Percentiles rank a stretch among this genome's conserved stretches.
These are phyloP conservation scores for Tribolium freemani DNA, from an alignment of 2,888 invertebrate species.

Conservation along the genomic window DNA sequence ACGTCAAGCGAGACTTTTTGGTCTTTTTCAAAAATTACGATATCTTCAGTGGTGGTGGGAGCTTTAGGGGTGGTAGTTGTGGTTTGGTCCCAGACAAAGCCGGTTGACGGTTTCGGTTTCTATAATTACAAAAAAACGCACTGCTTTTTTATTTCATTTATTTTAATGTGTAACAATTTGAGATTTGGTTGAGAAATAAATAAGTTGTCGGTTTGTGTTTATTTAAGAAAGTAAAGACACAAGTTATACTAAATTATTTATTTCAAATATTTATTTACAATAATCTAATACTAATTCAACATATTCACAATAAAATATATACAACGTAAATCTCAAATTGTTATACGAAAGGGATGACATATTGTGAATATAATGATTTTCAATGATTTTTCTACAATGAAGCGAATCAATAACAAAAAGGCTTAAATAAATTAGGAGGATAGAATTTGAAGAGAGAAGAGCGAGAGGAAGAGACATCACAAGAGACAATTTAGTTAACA, in stretches of 20 bases:
- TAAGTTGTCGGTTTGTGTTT: constrained; percentile 11
- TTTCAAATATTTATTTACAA: constrained; percentile 40
- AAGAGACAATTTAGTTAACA: constrained; percentile 28
- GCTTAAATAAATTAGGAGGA: constrained; percentile 26
- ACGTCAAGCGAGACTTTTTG: constrained; percentile 78
- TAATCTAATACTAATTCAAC: constrained; percentile 41
- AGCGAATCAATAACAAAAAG: constrained; percentile 14
- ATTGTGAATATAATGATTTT: constrained; percentile 35
- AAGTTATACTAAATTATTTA: constrained; percentile 36
- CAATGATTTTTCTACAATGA: constrained; percentile 27
- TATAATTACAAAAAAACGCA: constrained; percentile 13
- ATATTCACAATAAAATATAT: constrained; percentile 42
- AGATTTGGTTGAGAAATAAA: constrained; percentile 30
- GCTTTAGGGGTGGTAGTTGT: constrained; percentile 56
- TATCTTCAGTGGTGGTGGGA: constrained; percentile 71
- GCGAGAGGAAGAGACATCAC: not conserved
- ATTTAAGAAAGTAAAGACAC: constrained; percentile 18
- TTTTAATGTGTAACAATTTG: constrained; percentile 31
- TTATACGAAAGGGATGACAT: constrained; percentile 29
- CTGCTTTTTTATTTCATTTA: constrained; percentile 1
- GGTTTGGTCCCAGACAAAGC: constrained; percentile 58
- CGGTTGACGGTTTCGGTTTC: constrained; percentile 33
- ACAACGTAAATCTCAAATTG: constrained; percentile 43
- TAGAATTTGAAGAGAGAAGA: constrained; percentile 17
- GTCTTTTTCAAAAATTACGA: constrained; percentile 75